These are phyloP conservation scores for Monochamus saltuarius DNA, from an alignment of 1,140 invertebrate species.

Conservation along the genomic window DNA sequence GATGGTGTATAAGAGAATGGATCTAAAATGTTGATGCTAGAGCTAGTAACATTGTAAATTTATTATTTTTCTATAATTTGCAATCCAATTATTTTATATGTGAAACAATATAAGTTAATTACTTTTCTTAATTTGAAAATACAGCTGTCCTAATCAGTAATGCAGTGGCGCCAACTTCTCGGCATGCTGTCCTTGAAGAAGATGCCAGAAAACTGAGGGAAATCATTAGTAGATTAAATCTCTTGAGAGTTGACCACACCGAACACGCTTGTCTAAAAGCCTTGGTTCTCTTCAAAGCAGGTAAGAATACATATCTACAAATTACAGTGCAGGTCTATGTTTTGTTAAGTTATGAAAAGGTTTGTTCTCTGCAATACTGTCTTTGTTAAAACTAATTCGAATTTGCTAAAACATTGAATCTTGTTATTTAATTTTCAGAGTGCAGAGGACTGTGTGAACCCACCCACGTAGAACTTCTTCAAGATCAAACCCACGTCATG, in stretches of 20 bases:
- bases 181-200: constrained; percentile 50
- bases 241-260: constrained; percentile 72
- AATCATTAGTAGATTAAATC: constrained; percentile 63
- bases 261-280: constrained; percentile 85
- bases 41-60: too few relatives aligned
- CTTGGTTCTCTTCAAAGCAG: constrained; percentile 77
- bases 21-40: too few relatives aligned
- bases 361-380: too few relatives aligned
- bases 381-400: neutral
- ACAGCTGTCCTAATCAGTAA: constrained; percentile 49
- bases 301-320: constrained; percentile 51
- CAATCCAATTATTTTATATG: constrained; percentile 6
- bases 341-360: too few relatives aligned
- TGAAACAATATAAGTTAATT: neutral
- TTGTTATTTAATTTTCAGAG: constrained; percentile 56
- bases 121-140: constrained; percentile 16
- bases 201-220: constrained; percentile 56
- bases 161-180: constrained; percentile 45
- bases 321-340: neutral
- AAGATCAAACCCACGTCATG: constrained; percentile 77
- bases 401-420: neutral
- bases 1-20: too few relatives aligned
- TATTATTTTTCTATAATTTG: too few relatives aligned
- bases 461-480: constrained; percentile 66
- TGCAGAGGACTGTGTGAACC: constrained; percentile 63